These are phyloP conservation scores for Semaprochilodus insignis DNA, from an alignment of 2,797 vertebrate species.

Conservation along the genomic window DNA sequence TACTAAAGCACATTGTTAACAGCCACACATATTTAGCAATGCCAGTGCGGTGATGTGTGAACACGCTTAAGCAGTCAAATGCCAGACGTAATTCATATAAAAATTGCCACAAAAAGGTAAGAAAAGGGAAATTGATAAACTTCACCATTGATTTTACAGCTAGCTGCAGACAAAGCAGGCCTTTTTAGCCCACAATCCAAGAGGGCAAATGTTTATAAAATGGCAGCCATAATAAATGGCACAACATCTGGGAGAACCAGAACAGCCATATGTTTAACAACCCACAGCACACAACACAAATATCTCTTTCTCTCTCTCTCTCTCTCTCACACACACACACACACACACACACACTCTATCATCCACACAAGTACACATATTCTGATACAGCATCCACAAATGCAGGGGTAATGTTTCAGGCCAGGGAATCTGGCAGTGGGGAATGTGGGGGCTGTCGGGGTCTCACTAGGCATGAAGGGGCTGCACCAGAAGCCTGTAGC, in stretches of 20 bases:
- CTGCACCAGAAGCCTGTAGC: background rate
- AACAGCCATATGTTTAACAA: conserved; percentile 64
- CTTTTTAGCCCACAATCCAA: background rate
- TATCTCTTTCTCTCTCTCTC: too few relatives aligned
- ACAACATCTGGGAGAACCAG: conserved; percentile 63
- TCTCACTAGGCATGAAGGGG: background rate
- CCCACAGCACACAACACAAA: conserved; percentile 69
- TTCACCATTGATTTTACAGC: background rate
- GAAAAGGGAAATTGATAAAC: too few relatives aligned
- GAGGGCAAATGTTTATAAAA: conserved; percentile 16
- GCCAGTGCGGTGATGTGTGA: background rate
- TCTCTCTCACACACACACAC: conserved; percentile 22
- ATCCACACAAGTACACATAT: conserved; percentile 69
- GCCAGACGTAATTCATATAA: background rate
- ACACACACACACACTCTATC: conserved; percentile 63
- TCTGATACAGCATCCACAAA: conserved; percentile 61
- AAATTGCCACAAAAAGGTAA: background rate
- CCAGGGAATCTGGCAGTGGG: background rate
- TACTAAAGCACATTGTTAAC: background rate
- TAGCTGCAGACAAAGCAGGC: conserved; percentile 1
- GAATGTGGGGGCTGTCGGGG: background rate
- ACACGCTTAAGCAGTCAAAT: background rate
- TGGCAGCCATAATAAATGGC: conserved; percentile 71
- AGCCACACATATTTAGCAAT: background rate
- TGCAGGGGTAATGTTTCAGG: conserved; percentile 65